Conservation (phyloP, 2,888 invertebrate genomes). For the Xestia sexstrigata region DNA sequence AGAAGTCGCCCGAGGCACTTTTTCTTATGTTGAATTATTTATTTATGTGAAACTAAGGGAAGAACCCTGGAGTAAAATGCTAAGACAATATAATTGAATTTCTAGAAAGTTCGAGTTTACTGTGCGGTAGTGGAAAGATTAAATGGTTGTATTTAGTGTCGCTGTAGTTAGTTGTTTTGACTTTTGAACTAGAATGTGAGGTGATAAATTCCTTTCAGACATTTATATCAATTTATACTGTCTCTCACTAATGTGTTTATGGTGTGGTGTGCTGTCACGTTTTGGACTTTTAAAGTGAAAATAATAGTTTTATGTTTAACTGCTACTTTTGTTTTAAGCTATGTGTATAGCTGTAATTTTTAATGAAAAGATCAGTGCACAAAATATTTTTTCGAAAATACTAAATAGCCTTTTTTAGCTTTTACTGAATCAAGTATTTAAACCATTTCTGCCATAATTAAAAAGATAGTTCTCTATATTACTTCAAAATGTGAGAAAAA, state of each 20-base stretch:
- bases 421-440: background rate
- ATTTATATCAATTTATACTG: constrained; percentile 51
- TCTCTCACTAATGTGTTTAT: constrained; percentile 47
- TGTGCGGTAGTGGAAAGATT: constrained; percentile 36
- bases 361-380: background rate
- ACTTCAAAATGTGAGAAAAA: background rate
- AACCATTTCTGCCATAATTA: background rate
- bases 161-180: constrained; percentile 32
- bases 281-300: constrained; percentile 49
- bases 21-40: constrained; percentile 58
- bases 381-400: no score
- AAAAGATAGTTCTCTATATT: background rate
- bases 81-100: constrained; percentile 61
- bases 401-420: background rate
- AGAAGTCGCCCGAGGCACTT: constrained; percentile 29
- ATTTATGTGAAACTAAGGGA: constrained; percentile 56
- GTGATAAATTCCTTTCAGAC: constrained; percentile 47
- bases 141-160: constrained; percentile 45
- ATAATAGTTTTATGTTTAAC: constrained; percentile 29
- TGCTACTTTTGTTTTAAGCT: constrained; percentile 11
- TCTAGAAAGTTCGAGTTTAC: constrained; percentile 55
- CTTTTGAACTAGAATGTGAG: constrained; percentile 35
- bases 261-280: constrained; percentile 20
- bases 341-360: constrained; percentile 4
- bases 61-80: constrained; percentile 46